Conservation (phyloP, 2,888 invertebrate genomes). For the Caradrina clavipalpis region DNA sequence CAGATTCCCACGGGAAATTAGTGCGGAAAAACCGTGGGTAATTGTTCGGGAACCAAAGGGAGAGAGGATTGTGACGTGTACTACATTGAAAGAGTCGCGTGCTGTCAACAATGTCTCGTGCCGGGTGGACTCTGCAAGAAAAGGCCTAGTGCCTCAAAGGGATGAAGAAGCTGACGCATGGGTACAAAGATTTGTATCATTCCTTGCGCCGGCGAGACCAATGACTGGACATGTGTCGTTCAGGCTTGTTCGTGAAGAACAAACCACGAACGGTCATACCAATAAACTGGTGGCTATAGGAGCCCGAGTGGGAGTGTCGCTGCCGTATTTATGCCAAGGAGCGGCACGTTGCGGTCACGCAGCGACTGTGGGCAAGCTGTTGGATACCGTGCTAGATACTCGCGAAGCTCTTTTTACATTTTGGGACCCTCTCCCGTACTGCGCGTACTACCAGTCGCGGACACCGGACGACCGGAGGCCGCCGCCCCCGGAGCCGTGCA, state of each 20-base stretch:
- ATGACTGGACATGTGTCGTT: constrained; percentile 96
- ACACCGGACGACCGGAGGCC: constrained; percentile 90
- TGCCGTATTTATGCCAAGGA: constrained; percentile 95
- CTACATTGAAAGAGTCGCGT: constrained; percentile 94
- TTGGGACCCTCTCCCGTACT: constrained; percentile 97
- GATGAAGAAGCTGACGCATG: constrained; percentile 93
- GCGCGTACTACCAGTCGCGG: constrained; percentile 96
- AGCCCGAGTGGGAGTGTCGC: constrained; percentile 94
- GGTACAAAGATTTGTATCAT: constrained; percentile 93
- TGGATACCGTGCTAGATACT: constrained; percentile 94
- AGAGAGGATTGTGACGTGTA: constrained; percentile 95
- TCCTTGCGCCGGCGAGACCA: constrained; percentile 92
- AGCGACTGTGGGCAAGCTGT: constrained; percentile 91
- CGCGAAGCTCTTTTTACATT: constrained; percentile 95
- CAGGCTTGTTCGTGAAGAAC: constrained; percentile 93
- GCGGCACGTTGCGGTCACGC: constrained; percentile 92
- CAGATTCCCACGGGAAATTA: constrained; percentile 93
- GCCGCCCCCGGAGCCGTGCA: constrained; percentile 90
- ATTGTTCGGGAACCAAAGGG: constrained; percentile 94
- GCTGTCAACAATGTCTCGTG: constrained; percentile 96
- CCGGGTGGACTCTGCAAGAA: constrained; percentile 92
- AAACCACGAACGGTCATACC: constrained; percentile 82
- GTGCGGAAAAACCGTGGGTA: constrained; percentile 94
- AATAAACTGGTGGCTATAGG: constrained; percentile 88
- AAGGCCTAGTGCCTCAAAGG: constrained; percentile 93